Conservation (phyloP, 2,888 invertebrate species). For the Pachliopta kotzebuea region DNA sequence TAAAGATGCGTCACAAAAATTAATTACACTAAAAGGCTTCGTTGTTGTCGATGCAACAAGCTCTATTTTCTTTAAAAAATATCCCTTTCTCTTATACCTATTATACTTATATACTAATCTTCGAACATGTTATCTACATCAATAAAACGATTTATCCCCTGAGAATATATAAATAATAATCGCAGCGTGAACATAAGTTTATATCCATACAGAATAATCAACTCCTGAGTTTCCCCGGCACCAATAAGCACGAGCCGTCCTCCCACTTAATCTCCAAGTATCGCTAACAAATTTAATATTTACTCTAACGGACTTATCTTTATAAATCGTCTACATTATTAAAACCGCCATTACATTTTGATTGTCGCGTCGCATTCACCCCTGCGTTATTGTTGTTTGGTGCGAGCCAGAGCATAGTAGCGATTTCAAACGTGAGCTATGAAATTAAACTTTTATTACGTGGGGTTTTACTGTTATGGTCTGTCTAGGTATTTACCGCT, state of each 20-base stretch:
- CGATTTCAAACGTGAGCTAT: background rate
- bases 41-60: too few relatives aligned
- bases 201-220: conserved; percentile 1
- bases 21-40: too few relatives aligned
- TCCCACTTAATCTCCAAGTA: conserved; percentile 75
- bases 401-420: conserved; percentile 38
- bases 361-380: conserved; percentile 64
- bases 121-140: too few relatives aligned
- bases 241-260: conserved; percentile 43
- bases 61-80: too few relatives aligned
- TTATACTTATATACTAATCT: too few relatives aligned
- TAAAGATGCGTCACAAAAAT: too few relatives aligned
- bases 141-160: background rate
- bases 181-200: background rate
- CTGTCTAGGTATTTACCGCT: too few relatives aligned
- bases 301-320: conserved; percentile 76
- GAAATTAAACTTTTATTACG: background rate
- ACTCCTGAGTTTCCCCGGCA: conserved; percentile 26
- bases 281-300: conserved; percentile 80
- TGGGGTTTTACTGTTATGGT: too few relatives aligned
- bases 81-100: too few relatives aligned
- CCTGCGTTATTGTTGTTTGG: conserved; percentile 46
- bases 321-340: conserved; percentile 80
- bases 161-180: background rate
- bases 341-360: conserved; percentile 77